Evolutionary conservation across 1,140 invertebrate species (phyloP), one percentile per base, ranked within the genome.

Genomic region (Brachionus sp.): DNA sequence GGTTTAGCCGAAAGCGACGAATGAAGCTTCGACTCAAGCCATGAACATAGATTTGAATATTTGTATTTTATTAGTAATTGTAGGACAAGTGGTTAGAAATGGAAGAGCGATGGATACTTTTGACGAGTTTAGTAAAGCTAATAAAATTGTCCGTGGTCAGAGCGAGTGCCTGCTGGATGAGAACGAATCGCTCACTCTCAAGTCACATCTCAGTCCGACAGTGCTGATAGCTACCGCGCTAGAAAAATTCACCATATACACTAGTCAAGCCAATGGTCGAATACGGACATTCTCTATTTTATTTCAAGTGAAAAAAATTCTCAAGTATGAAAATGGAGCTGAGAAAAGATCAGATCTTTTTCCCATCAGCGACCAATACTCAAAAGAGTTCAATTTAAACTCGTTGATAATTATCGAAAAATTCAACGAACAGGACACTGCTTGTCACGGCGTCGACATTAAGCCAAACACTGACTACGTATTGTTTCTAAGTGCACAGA

Each of bases 241-340:
- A 7, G 70, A 75, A 75, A 75, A 75, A 75, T 46, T 75, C 9
- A 75, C 39, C 23, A 46, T 44, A 10, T 75, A 46, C 19, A 13
- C 70, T 44, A 75, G 70, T 46, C 42, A 46, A 25, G 9, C 12
- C 9, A 23, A 44, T 13, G 23, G 29, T 19, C 1, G 33, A 19
- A 12, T 46, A 46, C 39, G 44, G 23, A 46, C 70, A n/a, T 75
- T 23, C 25, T 75, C 70, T 1, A 75, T 75, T 25, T 19, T 75
- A 0, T 75, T 75, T 75, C 70, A 39, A 29, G 44, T 75, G 4
- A 75, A 75, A 75, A 75, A 75, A 75, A 75, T 75, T 46, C 13
- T 75, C 16, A 75, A 75, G 13, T 75, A 75, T 39, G 70, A 75
- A 46, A 0, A 46, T 29, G 19, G 23, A n/a, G 3, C 6, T 13